These are phyloP conservation scores for Muntiacus muntjak DNA, from an alignment of 2,113 vertebrate species.

Conservation along the genomic window DNA sequence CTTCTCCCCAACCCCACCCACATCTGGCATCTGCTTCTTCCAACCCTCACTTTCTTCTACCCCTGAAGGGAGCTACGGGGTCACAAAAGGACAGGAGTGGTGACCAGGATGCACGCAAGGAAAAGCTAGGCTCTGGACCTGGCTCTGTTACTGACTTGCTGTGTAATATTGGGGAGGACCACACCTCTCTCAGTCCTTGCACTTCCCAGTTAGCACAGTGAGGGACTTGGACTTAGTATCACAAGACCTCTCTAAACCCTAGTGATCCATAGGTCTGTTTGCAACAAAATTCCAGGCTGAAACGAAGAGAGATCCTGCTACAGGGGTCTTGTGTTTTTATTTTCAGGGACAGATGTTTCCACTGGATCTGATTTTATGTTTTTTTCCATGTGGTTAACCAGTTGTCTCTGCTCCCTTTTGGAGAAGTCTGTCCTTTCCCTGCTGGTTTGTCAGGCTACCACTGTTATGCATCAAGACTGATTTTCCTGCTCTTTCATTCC, in stretches of 20 bases:
- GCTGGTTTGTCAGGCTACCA: background rate
- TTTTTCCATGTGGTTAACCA: background rate
- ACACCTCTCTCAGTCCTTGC: background rate
- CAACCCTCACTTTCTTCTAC: background rate
- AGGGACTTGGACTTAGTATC: background rate
- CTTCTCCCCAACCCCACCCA: background rate
- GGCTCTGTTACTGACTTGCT: background rate
- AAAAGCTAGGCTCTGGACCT: background rate
- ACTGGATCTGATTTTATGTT: background rate
- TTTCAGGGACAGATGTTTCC: background rate
- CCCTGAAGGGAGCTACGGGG: background rate
- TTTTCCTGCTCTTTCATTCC: background rate
- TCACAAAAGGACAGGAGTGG: background rate
- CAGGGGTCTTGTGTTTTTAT: background rate
- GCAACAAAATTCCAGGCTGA: background rate
- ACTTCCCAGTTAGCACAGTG: background rate
- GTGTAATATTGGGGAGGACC: background rate
- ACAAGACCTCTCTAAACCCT: background rate
- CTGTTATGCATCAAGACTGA: background rate
- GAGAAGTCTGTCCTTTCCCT: background rate
- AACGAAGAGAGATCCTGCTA: background rate
- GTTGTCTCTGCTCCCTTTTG: background rate
- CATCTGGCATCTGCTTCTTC: background rate
- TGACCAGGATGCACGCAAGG: background rate
- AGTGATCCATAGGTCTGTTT: background rate